Evolutionary conservation across 2,888 invertebrate genomes (phyloP), one percentile per base, ranked within the genome.

Genomic region (Scrobipalpa atriplicella): DNA sequence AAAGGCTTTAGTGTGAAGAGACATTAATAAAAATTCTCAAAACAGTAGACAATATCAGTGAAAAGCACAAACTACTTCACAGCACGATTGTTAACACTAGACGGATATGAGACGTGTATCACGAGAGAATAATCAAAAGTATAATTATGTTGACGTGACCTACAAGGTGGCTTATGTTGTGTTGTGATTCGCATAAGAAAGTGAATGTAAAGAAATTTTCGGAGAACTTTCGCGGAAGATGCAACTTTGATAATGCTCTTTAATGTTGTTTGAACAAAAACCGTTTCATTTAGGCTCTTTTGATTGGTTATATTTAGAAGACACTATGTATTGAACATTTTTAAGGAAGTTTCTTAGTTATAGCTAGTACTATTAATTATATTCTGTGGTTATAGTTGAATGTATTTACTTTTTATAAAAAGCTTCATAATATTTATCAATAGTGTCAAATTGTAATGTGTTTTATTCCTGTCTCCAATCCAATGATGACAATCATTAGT

Each of bases 71-170:
- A 16, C 58, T 38, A 16, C 38, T 58, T 58, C 58, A 38, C 58
- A 58, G 29, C 58, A 58, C 58, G 58, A 58, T 38, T 58, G 38
- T 38, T 16, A 38, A 58, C 36, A 56, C 11, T 7, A 61, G 61
- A 61, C 61, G 41, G 61, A 41, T 41, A 41, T 41, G 58, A 65
- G 18, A 19, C 65, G 43, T 65, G 65, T 43, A 56, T 38, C 65
- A 58, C 58, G 58, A 65, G 39, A 56, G 21, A 10, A 54, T 64
- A 52, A 39, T 64, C 36, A 58, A 38, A 58, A 58, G 36, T 38
- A 58, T 61, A 41, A 61, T 61, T 61, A 61, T 41, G 61, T 61
- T 41, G 61, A 61, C 41, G 61, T 61, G 61, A 61, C 61, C 61
- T 61, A 39, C 11, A 58, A n/a, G 58, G 61, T 61, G 21, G 19